Evolutionary conservation across 2,797 vertebrate genomes (phyloP), one percentile per base, ranked within the genome.

Genomic region (Gymnodraco acuticeps): DNA sequence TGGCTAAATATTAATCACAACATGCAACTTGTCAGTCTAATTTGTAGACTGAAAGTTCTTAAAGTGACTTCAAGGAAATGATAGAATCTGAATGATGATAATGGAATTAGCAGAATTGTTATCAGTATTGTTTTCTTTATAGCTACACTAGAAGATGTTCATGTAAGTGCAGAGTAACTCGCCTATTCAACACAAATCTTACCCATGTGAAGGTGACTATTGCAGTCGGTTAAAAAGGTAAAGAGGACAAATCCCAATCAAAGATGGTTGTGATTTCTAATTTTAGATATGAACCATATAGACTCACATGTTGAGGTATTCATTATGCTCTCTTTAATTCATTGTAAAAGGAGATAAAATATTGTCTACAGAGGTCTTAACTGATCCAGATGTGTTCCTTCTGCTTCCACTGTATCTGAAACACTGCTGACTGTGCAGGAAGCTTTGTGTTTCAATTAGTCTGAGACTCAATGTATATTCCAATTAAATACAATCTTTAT

Each of bases 401-500:
- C 45, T 4, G 41, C n/a, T 80, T 15, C 38, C 20, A 17, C 13
- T 47, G 2, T 47, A 58, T 68, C 43, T 31, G 2, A 50, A 73
- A 43, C 6, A 51, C 20, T 50, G 67, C 70, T 77, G 53, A 70
- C 59, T 50, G 10, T 52, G 52, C 20, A 58, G 67, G 31, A 64
- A 48, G 42, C 17, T 64, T 60, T 68, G 47, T 16, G 60, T 31
- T 70, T 50, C 41, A 15, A 50, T 41, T 2, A 41, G 19, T 19
- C 20, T 64, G 45, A 43, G 27, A 54, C 31, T 17, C 20, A 42
- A 63, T 45, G 64, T 64, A 51, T 65, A 69, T 76, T 69, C 43
- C 19, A 43, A 64, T 70, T 54, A 53, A 55, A 66, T 58, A 3
- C 56, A n/a, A 61, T 74, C 52, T 50, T 74, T 31, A 64, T 54